Conservation (phyloP, 2,888 invertebrate genomes). For the Fissipunctia ypsillon region DNA sequence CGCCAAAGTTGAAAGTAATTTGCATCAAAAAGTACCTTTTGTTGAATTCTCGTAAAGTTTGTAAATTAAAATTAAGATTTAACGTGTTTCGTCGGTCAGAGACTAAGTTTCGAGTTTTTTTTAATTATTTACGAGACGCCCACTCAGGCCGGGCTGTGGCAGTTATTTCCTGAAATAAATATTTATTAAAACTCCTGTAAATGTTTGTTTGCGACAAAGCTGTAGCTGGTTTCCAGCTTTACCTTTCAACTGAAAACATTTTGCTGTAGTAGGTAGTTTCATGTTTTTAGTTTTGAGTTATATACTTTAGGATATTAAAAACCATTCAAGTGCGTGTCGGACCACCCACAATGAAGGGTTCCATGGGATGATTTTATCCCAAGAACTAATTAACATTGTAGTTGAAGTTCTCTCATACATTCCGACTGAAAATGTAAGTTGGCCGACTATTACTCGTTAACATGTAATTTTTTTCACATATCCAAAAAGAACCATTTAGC, state of each 20-base stretch:
- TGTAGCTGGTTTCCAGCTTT: constrained; percentile 11
- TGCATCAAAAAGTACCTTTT: constrained; percentile 81
- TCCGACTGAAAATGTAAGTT: too few species aligned
- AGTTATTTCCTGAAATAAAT: constrained; percentile 57
- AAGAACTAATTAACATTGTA: too few species aligned
- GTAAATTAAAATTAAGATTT: constrained; percentile 85
- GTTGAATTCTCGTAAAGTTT: constrained; percentile 74
- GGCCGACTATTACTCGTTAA: too few species aligned
- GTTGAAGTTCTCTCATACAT: too few species aligned
- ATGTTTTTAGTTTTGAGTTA: background rate
- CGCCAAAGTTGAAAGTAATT: constrained; percentile 80
- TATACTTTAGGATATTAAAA: background rate
- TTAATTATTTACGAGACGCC: constrained; percentile 68
- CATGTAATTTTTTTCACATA: too few species aligned
- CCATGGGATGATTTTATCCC: too few species aligned
- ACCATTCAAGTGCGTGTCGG: too few species aligned
- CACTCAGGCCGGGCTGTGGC: constrained; percentile 47
- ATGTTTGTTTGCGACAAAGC: constrained; percentile 13
- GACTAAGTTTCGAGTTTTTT: constrained; percentile 71
- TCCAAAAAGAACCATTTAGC: too few species aligned
- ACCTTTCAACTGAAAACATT: background rate
- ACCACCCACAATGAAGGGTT: too few species aligned
- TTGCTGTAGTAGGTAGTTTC: background rate
- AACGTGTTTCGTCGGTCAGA: constrained; percentile 75
- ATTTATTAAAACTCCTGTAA: constrained; percentile 51